Evolutionary conservation across 2,888 invertebrate genomes (phyloP).

Genomic region (Rotaria sp.): DNA sequence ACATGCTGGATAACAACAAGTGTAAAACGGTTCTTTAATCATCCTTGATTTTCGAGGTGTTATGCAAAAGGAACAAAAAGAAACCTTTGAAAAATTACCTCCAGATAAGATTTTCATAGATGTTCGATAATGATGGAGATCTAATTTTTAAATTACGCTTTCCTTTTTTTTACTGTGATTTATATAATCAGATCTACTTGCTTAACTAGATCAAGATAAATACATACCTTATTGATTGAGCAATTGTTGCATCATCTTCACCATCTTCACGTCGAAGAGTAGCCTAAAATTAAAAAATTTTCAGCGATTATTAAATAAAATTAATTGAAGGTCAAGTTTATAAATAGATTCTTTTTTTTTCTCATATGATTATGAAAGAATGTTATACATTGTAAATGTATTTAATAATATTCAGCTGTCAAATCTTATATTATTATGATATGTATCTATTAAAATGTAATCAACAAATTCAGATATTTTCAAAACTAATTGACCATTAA

Average conservation of each 20-base stretch:
- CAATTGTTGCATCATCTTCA: slow-evolving; percentile 44
- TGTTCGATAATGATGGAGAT: background rate
- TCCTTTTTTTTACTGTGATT: background rate
- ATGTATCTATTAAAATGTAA: no score
- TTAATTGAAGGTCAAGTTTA: background rate
- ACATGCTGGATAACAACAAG: background rate
- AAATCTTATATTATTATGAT: no score
- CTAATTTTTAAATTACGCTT: background rate
- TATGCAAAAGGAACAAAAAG: background rate
- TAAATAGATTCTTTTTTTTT: no score
- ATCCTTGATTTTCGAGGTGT: no score
- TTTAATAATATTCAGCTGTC: no score
- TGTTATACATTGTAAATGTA: no score
- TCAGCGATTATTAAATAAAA: background rate
- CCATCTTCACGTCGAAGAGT: slow-evolving; percentile 81
- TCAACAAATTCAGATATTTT: no score
- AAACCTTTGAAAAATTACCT: background rate
- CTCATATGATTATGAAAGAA: background rate
- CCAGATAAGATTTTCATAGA: background rate
- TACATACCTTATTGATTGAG: slow-evolving; percentile 1
- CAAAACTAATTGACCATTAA: no score
- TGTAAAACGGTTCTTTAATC: background rate
- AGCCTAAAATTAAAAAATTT: slow-evolving; percentile 57
- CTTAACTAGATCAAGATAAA: background rate
- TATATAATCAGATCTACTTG: background rate